Evolutionary conservation across 1,140 invertebrate genomes (phyloP), one percentile per base, ranked within the genome.

Genomic region (Aphis gossypii): DNA sequence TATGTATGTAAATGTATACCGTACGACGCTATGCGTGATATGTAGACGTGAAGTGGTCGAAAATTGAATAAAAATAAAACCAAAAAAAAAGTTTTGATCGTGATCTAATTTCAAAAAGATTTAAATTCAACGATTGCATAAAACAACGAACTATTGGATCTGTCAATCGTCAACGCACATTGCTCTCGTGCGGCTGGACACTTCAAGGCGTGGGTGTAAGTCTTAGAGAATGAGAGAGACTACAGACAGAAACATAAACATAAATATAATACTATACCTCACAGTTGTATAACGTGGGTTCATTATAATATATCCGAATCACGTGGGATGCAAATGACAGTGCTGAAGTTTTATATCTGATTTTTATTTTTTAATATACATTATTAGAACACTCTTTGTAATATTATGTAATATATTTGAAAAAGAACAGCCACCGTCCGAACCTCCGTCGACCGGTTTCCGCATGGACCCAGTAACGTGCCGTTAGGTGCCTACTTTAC

Each of bases 321-420:
- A 90, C 56, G 90, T 91, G 90, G 90, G 90, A 91, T 68, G 90
- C 90, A 41, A 91, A 91, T 46, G 60, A 91, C 90, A 91, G 90
- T 44, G 60, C 60, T 91, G 90, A 91, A 60, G 90, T 91, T 91
- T 91, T 91, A 91, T 91, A 76, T 91, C 60, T 35, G 60, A 46
- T 76, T 91, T 60, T 90, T 60, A 25, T 84, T 90, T 90, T 51
- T 51, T 51, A 90, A 44, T 82, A 82, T 44, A 48, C 90, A 46
- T 82, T n/a, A 51, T 51, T 30, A 44, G 41, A 30, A 44, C n/a
- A 60, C 21, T 46, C 41, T 41, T 91, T 91, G 35, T 48, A 20
- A 60, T 30, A 68, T 68, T n/a, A 5, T n/a, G 35, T 82, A 41
- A 83, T 83, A 83, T 30, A 83, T 83, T 38, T 35, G 9, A 90